Percentiles rank a stretch among this genome's conserved stretches.
These are phyloP conservation scores for Willisornis vidua DNA, from an alignment of 2,113 vertebrate species.

Conservation along the genomic window DNA sequence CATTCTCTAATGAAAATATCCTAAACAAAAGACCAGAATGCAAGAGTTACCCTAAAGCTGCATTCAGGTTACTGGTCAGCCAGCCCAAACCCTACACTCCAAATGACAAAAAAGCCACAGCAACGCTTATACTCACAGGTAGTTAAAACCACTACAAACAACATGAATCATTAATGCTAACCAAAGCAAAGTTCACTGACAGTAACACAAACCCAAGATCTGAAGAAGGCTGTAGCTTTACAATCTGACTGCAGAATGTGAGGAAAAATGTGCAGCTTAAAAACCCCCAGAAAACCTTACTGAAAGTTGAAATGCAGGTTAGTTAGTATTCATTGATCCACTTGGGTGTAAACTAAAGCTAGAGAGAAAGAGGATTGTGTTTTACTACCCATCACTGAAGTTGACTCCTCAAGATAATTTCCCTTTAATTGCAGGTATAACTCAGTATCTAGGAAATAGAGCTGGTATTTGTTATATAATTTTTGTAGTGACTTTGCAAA, in stretches of 20 bases:
- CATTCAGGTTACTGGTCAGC: background rate
- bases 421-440: background rate
- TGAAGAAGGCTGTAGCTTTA: background rate
- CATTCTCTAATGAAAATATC: background rate
- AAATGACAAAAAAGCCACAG: background rate
- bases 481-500: background rate
- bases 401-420: background rate
- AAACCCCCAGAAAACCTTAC: background rate
- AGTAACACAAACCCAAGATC: background rate
- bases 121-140: background rate
- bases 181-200: background rate
- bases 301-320: background rate
- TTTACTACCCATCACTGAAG: background rate
- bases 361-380: background rate
- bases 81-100: background rate
- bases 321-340: background rate
- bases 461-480: background rate
- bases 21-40: background rate
- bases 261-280: background rate
- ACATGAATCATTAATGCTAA: background rate
- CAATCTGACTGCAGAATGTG: background rate
- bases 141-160: background rate
- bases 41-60: background rate
- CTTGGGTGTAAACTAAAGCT: background rate
- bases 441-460: background rate